phyloP scores from a whole-genome alignment of 2,888 invertebrate species.

The Nyleta sp. region DNA sequence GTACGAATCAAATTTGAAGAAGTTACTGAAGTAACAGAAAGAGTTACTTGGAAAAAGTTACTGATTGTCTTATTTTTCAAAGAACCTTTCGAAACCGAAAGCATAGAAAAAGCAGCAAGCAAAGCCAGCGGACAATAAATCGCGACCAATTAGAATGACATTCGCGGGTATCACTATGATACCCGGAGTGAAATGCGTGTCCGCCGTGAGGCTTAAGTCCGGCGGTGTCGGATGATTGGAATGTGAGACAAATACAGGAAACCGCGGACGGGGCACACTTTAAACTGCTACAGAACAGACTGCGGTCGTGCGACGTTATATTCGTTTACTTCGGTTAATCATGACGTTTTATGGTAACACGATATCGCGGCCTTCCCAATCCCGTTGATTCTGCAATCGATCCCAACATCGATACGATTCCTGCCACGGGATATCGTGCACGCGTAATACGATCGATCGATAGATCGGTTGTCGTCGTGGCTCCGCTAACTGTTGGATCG shows the following conservation, averaged over 20 bases:
- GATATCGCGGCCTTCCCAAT: conserved; percentile 73
- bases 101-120: too few species aligned
- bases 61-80: too few species aligned
- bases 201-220: conserved; percentile 41
- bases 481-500: conserved; percentile 55
- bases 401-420: conserved; percentile 76
- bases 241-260: conserved; percentile 70
- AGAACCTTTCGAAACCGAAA: too few species aligned
- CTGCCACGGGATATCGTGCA: conserved; percentile 60
- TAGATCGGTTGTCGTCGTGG: conserved; percentile 65
- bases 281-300: conserved; percentile 78
- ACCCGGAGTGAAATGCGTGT: conserved; percentile 50
- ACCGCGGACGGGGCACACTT: conserved; percentile 73
- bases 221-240: conserved; percentile 60
- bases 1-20: too few species aligned
- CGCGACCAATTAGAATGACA: conserved; percentile 49
- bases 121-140: too few species aligned
- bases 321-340: conserved; percentile 82
- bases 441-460: conserved; percentile 68
- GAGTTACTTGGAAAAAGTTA: too few species aligned
- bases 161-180: conserved; percentile 33
- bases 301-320: conserved; percentile 80
- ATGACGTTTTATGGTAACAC: conserved; percentile 82
- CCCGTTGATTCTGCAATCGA: conserved; percentile 78
- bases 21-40: too few species aligned